Evolutionary conservation across 2,888 invertebrate species (phyloP).

Genomic region (Cephonodes hylas): DNA sequence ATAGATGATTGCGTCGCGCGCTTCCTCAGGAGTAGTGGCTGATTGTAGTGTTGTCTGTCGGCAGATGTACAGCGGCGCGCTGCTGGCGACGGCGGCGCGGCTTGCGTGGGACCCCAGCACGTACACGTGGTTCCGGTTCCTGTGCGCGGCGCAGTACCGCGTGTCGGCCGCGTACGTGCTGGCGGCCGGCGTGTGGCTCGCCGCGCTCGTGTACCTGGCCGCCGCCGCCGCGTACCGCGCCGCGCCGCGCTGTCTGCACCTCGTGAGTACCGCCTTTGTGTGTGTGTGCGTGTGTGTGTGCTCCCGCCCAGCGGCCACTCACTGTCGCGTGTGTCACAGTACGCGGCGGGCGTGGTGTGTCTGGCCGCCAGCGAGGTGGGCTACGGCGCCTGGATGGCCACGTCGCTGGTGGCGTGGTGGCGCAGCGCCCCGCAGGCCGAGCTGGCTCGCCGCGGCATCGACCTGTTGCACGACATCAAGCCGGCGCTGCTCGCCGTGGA

Average conservation of each 20-base stretch:
- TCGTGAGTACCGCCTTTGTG: too few species aligned
- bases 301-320: too few species aligned
- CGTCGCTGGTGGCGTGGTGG: constrained; percentile 72
- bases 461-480: constrained; percentile 73
- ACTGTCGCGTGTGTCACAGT: constrained; percentile 34
- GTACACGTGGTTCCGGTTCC: constrained; percentile 75
- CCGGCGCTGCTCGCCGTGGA: constrained; percentile 71
- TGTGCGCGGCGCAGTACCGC: constrained; percentile 75
- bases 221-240: constrained; percentile 47
- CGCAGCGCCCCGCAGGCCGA: constrained; percentile 66
- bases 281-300: too few species aligned
- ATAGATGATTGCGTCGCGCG: too few species aligned
- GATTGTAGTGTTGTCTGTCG: constrained; percentile 17
- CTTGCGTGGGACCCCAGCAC: constrained; percentile 78
- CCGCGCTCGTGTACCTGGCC: constrained; percentile 67
- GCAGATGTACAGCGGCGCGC: constrained; percentile 78
- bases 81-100: constrained; percentile 76
- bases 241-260: constrained; percentile 35
- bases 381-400: constrained; percentile 74
- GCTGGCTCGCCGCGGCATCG: constrained; percentile 68
- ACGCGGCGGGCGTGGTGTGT: constrained; percentile 62
- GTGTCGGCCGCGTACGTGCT: constrained; percentile 69
- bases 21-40: too few species aligned
- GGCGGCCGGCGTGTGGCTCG: constrained; percentile 68
- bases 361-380: constrained; percentile 67